These are phyloP conservation scores for Oryzias dopingdopingensis DNA, from an alignment of 2,797 vertebrate species.

Conservation along the genomic window DNA sequence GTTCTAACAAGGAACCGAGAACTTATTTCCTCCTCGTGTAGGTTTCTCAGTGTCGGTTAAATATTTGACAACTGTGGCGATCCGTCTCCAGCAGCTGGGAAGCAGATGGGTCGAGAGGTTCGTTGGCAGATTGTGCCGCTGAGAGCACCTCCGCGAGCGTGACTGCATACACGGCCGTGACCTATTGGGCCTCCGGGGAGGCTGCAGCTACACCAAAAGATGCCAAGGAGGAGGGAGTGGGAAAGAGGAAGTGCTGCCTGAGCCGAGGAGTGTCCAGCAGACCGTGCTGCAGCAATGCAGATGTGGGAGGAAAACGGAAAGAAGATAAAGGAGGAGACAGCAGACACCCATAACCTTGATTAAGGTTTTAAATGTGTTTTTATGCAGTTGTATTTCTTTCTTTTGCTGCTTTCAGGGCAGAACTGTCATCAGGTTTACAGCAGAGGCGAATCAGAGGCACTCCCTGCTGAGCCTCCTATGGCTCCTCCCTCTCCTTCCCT, in stretches of 20 bases:
- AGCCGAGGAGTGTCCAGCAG: slow-evolving; percentile 42
- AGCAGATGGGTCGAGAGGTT: slow-evolving; percentile 52
- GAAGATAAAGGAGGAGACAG: neutral
- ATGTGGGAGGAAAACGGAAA: slow-evolving; percentile 26
- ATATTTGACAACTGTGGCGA: slow-evolving; percentile 51
- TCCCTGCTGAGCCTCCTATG: slow-evolving; percentile 32
- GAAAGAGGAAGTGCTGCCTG: slow-evolving; percentile 13
- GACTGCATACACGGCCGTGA: slow-evolving; percentile 43
- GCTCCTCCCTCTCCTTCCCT: slow-evolving; percentile 35
- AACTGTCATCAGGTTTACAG: slow-evolving; percentile 10
- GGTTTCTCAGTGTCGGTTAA: slow-evolving; percentile 23
- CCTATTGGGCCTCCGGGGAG: slow-evolving; percentile 56
- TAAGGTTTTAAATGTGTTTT: slow-evolving; percentile 5
- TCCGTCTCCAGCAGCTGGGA: slow-evolving; percentile 37
- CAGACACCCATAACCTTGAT: neutral
- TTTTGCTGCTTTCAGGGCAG: slow-evolving; percentile 15
- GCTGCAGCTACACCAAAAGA: slow-evolving; percentile 62
- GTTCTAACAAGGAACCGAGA: neutral
- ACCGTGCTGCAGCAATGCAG: slow-evolving; percentile 67
- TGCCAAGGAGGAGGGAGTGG: slow-evolving; percentile 43
- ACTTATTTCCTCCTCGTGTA: slow-evolving; percentile 20
- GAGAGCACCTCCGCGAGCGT: slow-evolving; percentile 14
- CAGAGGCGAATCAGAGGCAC: slow-evolving; percentile 44
- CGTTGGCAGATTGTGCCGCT: slow-evolving; percentile 27
- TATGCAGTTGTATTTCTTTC: slow-evolving; percentile 8